These are phyloP conservation scores for Carassius carassius DNA, from an alignment of 2,113 vertebrate species.

Conservation along the genomic window DNA sequence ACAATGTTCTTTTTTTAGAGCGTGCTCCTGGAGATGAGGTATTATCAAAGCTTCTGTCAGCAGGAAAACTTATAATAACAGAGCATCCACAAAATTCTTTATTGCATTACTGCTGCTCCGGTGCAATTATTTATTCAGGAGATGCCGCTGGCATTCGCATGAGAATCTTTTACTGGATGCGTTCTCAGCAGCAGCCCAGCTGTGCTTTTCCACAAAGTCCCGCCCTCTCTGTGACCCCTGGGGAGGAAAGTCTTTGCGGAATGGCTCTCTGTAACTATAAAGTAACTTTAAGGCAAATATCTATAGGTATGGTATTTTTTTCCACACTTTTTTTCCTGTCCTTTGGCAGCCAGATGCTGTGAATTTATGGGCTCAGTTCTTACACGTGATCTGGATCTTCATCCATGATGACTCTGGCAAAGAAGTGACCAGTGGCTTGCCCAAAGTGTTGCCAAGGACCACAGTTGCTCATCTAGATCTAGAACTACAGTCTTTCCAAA, in stretches of 20 bases:
- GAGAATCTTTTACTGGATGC: slow-evolving; percentile 54
- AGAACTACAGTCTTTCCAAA: slow-evolving; percentile 38
- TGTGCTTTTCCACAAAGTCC: slow-evolving; percentile 54
- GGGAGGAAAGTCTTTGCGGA: slow-evolving; percentile 10
- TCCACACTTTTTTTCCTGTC: not conserved
- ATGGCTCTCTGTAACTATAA: not conserved
- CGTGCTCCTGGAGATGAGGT: slow-evolving; percentile 22
- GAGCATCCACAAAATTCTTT: slow-evolving; percentile 31
- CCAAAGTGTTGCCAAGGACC: not conserved
- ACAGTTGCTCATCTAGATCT: slow-evolving; percentile 30
- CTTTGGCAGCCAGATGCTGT: not conserved
- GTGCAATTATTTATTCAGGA: slow-evolving; percentile 67
- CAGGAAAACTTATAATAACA: slow-evolving; percentile 40
- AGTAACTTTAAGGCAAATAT: slow-evolving; percentile 13
- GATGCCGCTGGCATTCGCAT: slow-evolving; percentile 59
- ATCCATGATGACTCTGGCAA: slow-evolving; percentile 13
- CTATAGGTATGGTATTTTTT: not conserved
- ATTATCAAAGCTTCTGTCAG: slow-evolving; percentile 27
- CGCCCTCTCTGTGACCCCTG: slow-evolving; percentile 51
- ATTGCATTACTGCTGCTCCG: slow-evolving; percentile 34
- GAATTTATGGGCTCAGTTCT: not conserved
- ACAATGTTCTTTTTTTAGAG: slow-evolving; percentile 7
- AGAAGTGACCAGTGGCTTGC: not conserved
- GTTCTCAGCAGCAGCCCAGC: slow-evolving; percentile 63
- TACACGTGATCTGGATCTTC: not conserved